Evolutionary conservation across 2,888 invertebrate species (phyloP).

Genomic region (Willowsia nigromaculata): DNA sequence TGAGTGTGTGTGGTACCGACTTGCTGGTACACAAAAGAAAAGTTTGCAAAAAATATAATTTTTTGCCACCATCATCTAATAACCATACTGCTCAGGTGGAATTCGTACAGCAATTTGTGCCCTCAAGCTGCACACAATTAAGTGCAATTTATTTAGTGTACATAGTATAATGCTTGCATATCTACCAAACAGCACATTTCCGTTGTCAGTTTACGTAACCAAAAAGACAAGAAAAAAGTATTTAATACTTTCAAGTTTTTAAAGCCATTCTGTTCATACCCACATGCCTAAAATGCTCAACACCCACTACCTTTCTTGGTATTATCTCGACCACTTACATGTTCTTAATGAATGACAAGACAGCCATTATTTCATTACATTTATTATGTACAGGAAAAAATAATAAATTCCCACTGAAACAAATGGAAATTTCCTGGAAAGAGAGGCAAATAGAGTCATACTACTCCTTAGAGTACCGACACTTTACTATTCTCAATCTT

Average conservation of each 20-base stretch:
- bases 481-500: background rate
- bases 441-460: background rate
- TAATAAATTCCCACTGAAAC: slow-evolving; percentile 30
- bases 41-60: background rate
- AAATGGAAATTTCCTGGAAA: slow-evolving; percentile 38
- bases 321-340: background rate
- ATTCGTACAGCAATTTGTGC: slow-evolving; percentile 18
- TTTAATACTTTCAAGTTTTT: background rate
- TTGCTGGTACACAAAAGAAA: background rate
- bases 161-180: background rate
- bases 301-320: background rate
- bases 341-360: background rate
- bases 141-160: slow-evolving; percentile 25
- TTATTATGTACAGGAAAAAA: slow-evolving; percentile 10
- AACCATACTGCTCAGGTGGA: slow-evolving; percentile 21
- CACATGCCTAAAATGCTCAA: background rate
- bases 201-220: slow-evolving; percentile 34
- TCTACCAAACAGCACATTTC: slow-evolving; percentile 36
- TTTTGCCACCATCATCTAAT: background rate
- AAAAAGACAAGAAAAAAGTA: background rate
- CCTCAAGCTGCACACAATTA: slow-evolving; percentile 11
- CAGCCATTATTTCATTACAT: background rate
- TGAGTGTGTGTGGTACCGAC: slow-evolving; percentile 5
- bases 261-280: background rate
- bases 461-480: background rate